These are phyloP conservation scores for Charina bottae DNA, from an alignment of 2,113 vertebrate species.

Conservation along the genomic window DNA sequence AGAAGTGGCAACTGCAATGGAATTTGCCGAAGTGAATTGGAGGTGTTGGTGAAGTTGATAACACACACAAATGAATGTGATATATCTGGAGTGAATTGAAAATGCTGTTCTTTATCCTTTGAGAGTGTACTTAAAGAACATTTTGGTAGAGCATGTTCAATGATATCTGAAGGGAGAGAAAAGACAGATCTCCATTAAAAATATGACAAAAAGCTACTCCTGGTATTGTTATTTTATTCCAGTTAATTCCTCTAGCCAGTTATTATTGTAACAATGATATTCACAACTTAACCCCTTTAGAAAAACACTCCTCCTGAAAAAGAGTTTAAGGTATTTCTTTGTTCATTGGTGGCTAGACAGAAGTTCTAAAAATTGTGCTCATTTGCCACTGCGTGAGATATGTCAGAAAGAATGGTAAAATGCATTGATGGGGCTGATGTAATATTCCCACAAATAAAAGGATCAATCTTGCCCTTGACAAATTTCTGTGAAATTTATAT, in stretches of 20 bases:
- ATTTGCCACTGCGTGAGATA: constrained; percentile 48
- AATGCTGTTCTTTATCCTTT: not conserved
- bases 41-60: not conserved
- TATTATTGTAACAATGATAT: not conserved
- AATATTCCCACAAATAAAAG: constrained; percentile 50
- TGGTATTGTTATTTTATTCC: constrained; percentile 29
- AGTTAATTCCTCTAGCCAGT: not conserved
- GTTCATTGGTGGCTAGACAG: not conserved
- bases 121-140: not conserved
- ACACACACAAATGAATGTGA: fast-evolving
- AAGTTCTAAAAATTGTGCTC: constrained; percentile 18
- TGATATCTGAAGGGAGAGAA: not conserved
- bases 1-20: not conserved
- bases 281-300: no score
- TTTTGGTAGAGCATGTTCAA: not conserved
- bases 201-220: not conserved
- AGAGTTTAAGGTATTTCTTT: fast-evolving
- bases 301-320: not conserved
- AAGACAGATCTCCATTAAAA: not conserved
- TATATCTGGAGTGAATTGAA: not conserved
- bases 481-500: constrained; percentile 61
- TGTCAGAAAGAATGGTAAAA: constrained; percentile 58
- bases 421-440: constrained; percentile 55
- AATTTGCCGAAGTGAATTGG: not conserved
- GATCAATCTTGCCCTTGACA: constrained; percentile 64